Percentiles rank a stretch among this genome's conserved stretches.
Conservation (phyloP, 2,113 vertebrate species). For the Cacatua alba region DNA sequence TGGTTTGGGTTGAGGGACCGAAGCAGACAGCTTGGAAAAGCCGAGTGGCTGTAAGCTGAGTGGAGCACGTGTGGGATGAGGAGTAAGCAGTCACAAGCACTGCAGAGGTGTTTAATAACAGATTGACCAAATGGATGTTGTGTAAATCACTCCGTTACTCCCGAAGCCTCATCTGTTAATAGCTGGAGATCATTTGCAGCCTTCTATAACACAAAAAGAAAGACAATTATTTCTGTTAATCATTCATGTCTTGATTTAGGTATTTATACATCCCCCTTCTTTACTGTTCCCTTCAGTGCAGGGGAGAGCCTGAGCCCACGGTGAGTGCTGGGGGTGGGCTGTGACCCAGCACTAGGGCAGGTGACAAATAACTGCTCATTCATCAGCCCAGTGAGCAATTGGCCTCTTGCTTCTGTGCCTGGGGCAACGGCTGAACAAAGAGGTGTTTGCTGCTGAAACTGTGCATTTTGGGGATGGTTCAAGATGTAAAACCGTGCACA, state of each 20-base stretch:
- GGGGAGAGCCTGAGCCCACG: neutral
- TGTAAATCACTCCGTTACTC: neutral
- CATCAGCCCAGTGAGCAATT: neutral
- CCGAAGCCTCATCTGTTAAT: neutral
- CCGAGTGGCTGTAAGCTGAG: neutral
- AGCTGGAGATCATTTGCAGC: neutral
- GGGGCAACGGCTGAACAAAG: neutral
- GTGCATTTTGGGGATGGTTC: neutral
- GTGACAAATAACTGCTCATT: neutral
- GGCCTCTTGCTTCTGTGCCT: neutral
- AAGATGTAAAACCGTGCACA: neutral
- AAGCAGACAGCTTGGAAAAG: neutral
- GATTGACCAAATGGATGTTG: neutral
- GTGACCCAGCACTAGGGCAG: neutral
- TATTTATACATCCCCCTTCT: neutral
- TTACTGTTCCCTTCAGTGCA: neutral
- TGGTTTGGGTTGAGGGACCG: rapidly evolving
- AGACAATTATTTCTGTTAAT: neutral
- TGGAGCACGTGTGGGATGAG: neutral
- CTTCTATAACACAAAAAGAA: neutral
- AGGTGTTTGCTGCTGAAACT: neutral
- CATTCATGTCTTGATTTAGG: neutral
- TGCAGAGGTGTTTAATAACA: neutral
- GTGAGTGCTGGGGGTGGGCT: rapidly evolving
- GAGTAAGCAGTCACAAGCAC: neutral